Evolutionary conservation across 2,113 vertebrate species (phyloP), one percentile per base, ranked within the genome.

Genomic region (Oenanthe melanoleuca): DNA sequence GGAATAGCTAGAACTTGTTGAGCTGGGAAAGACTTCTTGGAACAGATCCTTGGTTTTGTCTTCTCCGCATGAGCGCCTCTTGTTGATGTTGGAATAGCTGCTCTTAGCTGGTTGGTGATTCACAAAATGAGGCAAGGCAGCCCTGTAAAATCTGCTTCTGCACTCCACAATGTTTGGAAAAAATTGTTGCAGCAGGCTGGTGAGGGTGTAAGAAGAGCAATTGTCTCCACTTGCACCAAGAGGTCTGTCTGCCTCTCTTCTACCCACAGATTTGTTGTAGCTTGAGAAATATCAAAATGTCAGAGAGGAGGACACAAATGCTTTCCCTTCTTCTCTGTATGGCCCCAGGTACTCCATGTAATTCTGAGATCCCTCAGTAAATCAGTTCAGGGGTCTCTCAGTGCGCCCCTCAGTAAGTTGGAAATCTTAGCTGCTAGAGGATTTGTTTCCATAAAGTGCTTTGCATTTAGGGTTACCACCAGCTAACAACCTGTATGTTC

Each of bases 11-110:
- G 89, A 94, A 92, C 80, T 96, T 92, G 92, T 94, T 47, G 93
- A 96, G 90, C 95, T 97, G 95, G 93, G 94, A 97, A 97, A 94
- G 95, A 71, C 93, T 94, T 86, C 44, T 92, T 96, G 95, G 96
- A 96, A 79, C 80, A 83, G 80, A 84, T 93, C 44, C 72, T 93
- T 79, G 88, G 86, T 95, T 97, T 96, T 97, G 93, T 96, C 93
- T 96, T 93, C 93, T 88, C 88, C 86, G 64, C 82, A n/a, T 71
- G 80, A 93, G 45, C 3, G 3, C 72, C 40, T 91, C 72, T 45
- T 96, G 92, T 95, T 97, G 92, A 86, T 96, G 72, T 96, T 97
- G 93, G 94, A 96, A 92, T 63, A 81, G 64, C 47, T 83, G 21
- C 74, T 91, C 6, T 63, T 80, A 70, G 75, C 50, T 93, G 75